These are phyloP conservation scores for Anoura caudifer DNA, from an alignment of 2,113 vertebrate species.

Conservation along the genomic window DNA sequence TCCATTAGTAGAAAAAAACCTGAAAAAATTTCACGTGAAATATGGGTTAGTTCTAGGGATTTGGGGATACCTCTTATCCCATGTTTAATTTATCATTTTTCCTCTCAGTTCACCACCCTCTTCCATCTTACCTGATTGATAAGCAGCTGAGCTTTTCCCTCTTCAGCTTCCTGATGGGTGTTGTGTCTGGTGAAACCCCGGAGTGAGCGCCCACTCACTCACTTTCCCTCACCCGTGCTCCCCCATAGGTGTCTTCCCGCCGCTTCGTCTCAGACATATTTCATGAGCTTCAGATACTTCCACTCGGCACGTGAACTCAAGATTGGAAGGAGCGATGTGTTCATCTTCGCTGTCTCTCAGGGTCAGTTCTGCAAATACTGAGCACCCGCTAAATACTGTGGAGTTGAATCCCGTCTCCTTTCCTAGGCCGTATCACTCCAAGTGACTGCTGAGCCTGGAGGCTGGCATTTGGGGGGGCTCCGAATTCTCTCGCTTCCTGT, in stretches of 20 bases:
- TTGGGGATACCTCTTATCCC: not conserved
- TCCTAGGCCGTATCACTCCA: not conserved
- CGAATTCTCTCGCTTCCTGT: not conserved
- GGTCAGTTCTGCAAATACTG: not conserved
- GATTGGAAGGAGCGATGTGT: not conserved
- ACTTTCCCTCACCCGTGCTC: fast-evolving
- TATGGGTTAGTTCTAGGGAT: not conserved
- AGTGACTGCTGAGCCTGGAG: not conserved
- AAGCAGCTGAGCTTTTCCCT: not conserved
- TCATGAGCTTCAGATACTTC: not conserved
- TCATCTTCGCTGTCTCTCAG: not conserved
- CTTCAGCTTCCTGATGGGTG: not conserved
- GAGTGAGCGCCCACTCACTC: fast-evolving
- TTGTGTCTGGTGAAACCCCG: not conserved
- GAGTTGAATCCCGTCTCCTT: not conserved
- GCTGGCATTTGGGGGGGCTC: not conserved
- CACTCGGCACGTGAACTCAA: not conserved
- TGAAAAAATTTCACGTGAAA: not conserved
- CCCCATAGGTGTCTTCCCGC: not conserved
- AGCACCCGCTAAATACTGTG: not conserved
- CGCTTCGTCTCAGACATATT: not conserved
- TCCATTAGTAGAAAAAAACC: not conserved
- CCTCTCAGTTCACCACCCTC: not conserved
- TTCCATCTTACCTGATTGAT: not conserved
- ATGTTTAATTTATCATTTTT: not conserved